Evolutionary conservation across 2,797 vertebrate genomes (phyloP), one percentile per base, ranked within the genome.

Genomic region (Gymnoscopelus microlampas): DNA sequence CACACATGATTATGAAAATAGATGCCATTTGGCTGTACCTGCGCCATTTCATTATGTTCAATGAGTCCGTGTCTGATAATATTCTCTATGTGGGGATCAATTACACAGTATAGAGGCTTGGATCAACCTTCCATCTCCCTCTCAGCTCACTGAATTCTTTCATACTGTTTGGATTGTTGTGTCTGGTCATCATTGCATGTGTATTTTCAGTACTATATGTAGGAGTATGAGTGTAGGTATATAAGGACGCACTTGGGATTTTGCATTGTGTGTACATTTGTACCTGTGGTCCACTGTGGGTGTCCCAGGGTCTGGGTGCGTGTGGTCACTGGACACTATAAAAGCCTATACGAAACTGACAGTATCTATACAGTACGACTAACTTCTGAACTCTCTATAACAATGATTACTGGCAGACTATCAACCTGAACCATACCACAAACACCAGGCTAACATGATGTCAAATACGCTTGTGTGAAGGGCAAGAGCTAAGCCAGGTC

Each of bases 71-170:
- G n/a, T 39, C 57, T 59, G 57, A 59, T 39, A 35, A n/a, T 59
- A 59, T 35, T 59, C 32, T 11, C 5, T 59, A 14, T 15, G 57
- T 39, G 26, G n/a, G 57, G 57, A 59, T 15, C 32, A 59, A 39
- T 59, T 35, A 59, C 57, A 59, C 32, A 35, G 57, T 59, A n/a
- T 19, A 39, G 57, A 56, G 55, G 55, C 55, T 56, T 56, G 55
- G 55, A 29, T 56, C 23, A 29, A 24, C 54, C 54, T 32, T 56
- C 23, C 19, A 29, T 10, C 11, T 26, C 53, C 53, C 54, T 55
- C 54, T 55, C 54, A 26, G 23, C 54, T 55, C 23, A 55, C 54
- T 10, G 10, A 12, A 56, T 56, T 56, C 24, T 56, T 19, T 14
- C 19, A 12, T 26, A 56, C 55, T 5, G 55, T 29, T 56, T 29